Conservation (phyloP, 1,140 invertebrate species). For the Dinoponera quadriceps region DNA sequence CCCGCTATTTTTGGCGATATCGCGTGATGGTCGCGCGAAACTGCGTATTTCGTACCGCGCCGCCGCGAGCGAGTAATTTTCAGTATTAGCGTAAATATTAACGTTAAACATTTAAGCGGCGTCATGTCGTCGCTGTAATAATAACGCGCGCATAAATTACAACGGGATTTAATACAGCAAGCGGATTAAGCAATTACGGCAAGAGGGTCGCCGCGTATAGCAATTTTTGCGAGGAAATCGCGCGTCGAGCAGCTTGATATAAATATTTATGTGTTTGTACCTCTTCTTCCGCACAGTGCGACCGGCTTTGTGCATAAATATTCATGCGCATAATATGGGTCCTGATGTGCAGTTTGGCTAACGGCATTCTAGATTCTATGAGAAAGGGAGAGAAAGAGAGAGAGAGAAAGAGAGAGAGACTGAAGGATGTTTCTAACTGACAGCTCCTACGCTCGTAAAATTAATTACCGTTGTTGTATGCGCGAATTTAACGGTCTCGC, state of each 20-base stretch:
- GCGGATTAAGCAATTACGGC: conserved; percentile 59
- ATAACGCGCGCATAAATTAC: conserved; percentile 56
- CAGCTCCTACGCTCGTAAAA: conserved; percentile 19
- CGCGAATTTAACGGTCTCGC: neutral
- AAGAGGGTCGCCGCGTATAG: conserved; percentile 42
- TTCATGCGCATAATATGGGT: conserved; percentile 57
- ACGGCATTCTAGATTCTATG: conserved; percentile 27
- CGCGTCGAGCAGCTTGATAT: conserved; percentile 58
- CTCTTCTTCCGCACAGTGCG: conserved; percentile 49
- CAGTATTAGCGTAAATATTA: conserved; percentile 43
- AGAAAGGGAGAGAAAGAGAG: neutral
- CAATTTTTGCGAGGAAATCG: conserved; percentile 60
- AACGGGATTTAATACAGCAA: conserved; percentile 50
- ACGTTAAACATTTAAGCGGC: conserved; percentile 55
- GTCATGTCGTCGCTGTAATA: conserved; percentile 41
- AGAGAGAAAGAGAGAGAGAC: neutral
- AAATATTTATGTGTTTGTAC: conserved; percentile 60
- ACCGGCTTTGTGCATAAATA: conserved; percentile 59
- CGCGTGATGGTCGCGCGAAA: neutral
- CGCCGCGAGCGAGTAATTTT: conserved; percentile 22
- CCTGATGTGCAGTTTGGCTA: conserved; percentile 52
- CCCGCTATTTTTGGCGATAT: neutral
- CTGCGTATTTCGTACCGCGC: neutral
- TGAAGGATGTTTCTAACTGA: conserved; percentile 38
- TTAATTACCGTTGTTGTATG: conserved; percentile 35